Conservation (phyloP, 2,113 vertebrate genomes). For the Fregetta grallaria region DNA sequence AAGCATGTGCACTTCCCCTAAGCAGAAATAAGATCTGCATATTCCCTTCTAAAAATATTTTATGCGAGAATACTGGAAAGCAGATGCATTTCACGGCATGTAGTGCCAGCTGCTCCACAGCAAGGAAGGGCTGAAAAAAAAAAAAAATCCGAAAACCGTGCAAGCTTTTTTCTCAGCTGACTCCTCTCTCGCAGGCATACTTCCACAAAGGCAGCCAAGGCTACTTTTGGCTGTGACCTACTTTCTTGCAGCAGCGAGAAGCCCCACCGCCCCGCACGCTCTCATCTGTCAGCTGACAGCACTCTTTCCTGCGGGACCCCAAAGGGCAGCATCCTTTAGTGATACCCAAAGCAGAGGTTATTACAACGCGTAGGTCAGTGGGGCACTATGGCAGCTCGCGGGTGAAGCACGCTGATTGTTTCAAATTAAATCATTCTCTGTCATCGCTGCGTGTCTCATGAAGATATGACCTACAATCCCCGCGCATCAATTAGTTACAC, state of each 20-base stretch:
- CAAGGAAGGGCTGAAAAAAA: slow-evolving; percentile 1
- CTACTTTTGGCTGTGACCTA: slow-evolving; percentile 62
- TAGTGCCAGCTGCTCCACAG: slow-evolving; percentile 50
- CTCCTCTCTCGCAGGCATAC: background rate
- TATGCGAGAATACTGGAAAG: slow-evolving; percentile 43
- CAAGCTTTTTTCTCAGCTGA: background rate
- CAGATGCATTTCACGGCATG: background rate
- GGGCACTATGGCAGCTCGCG: slow-evolving; percentile 34
- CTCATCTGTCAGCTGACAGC: background rate
- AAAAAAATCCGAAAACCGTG: background rate
- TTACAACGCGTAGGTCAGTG: background rate
- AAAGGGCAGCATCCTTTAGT: background rate
- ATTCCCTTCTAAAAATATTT: slow-evolving; percentile 37
- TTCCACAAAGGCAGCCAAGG: slow-evolving; percentile 25
- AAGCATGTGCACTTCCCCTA: background rate
- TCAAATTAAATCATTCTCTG: background rate
- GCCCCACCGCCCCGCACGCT: background rate
- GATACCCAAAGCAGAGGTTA: background rate
- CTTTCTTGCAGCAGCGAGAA: background rate
- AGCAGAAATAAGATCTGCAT: background rate
- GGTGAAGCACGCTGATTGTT: background rate
- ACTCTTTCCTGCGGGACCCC: background rate
- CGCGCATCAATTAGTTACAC: background rate
- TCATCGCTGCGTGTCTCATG: background rate
- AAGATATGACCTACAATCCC: slow-evolving; percentile 19